These are phyloP conservation scores for Falcaria lacertinaria DNA, from an alignment of 2,888 invertebrate species.

Conservation along the genomic window DNA sequence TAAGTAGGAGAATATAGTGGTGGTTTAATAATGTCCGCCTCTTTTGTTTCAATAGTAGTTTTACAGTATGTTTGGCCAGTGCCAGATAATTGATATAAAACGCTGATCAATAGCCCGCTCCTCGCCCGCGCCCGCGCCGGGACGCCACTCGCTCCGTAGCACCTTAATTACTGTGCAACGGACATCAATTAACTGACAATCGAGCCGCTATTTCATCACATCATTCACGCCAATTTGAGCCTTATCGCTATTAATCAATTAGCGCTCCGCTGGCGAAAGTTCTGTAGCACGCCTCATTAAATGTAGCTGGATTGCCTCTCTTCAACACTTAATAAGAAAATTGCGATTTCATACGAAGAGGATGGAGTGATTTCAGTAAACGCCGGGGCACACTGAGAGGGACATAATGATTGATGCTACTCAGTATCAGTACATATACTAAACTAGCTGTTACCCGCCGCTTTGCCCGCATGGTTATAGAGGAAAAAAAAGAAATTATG, in stretches of 20 bases:
- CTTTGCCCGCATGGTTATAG: no score
- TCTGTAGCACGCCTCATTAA: constrained; percentile 50
- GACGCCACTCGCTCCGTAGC: constrained; percentile 5
- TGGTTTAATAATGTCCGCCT: no score
- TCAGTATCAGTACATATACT: no score
- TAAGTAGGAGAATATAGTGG: no score
- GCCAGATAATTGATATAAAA: no score
- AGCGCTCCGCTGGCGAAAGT: constrained; percentile 19
- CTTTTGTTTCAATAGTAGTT: no score
- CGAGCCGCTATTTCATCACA: constrained; percentile 26
- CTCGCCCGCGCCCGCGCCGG: no score
- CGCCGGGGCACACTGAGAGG: constrained; percentile 27
- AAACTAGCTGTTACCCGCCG: no score
- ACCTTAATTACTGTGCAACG: constrained; percentile 18
- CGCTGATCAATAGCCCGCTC: no score
- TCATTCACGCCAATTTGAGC: constrained; percentile 6
- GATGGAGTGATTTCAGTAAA: constrained; percentile 29
- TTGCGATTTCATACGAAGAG: constrained; percentile 41
- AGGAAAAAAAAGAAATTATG: no score
- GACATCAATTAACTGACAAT: constrained; percentile 32
- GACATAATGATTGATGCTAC: constrained; percentile 5
- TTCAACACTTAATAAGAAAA: constrained; percentile 47
- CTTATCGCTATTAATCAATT: constrained; percentile 32
- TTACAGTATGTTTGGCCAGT: no score
- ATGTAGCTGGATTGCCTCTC: constrained; percentile 49